Evolutionary conservation across 2,888 invertebrate species (phyloP), one percentile per base, ranked within the genome.

Genomic region (Busseola fusca): DNA sequence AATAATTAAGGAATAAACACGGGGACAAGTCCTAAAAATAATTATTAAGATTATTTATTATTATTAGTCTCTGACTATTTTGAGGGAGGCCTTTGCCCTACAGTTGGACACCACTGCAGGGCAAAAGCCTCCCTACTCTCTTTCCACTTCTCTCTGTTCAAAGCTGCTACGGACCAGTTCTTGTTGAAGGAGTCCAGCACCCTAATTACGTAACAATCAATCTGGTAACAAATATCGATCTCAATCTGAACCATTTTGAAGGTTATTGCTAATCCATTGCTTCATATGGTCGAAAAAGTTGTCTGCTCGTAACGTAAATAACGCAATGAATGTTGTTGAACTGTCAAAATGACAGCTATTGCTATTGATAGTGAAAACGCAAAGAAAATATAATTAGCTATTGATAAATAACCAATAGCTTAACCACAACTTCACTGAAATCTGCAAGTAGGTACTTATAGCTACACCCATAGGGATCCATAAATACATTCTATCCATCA

Each of bases 401-500:
- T 1, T n/a, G 6, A 21, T 42, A 25, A 0, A 52, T 50, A 27
- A 27, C 3, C 5, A 21, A 52, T n/a, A 30, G 27, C 21, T 62
- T 52, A 62, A 3, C n/a, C 3, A 21, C 14, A 27, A 9, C 14
- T 3, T 50, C 27, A 62, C 48, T 27, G 2, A 48, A 40, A 7
- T 21, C 14, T 21, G 14, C 16, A 57, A 10, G 3, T 40, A 50
- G n/a, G n/a, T 12, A 68, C 6, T 37, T 59, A 16, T 30, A 42
- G 4, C 16, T 37, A 18, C n/a, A 16, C 2, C 10, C 3, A 45
- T 48, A 37, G 45, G 16, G 37, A 52, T 45, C 54, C 16, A 48
- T 71, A 58, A 45, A 59, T 68, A 68, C 40, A 72, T 68, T 72
- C 40, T 40, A 64, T 7, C 48, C 16, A 56, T 58, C 37, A 81